These are phyloP conservation scores for Linyphia triangularis DNA, from an alignment of 2,888 invertebrate species.

Conservation along the genomic window DNA sequence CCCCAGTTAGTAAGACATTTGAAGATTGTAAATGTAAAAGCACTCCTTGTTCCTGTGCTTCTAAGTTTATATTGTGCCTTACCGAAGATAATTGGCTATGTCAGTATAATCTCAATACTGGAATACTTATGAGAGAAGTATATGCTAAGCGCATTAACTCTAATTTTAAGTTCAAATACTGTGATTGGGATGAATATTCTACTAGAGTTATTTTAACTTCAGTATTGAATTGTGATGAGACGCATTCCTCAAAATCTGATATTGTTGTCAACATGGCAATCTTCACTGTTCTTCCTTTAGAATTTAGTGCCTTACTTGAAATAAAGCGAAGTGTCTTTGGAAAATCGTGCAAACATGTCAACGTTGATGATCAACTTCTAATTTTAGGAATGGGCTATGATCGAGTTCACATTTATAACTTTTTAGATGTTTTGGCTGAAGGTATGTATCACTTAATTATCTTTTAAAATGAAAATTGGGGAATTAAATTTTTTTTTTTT, in stretches of 20 bases:
- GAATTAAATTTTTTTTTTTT: no score
- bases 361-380: slow-evolving; percentile 37
- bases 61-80: slow-evolving; percentile 30
- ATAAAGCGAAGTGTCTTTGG: slow-evolving; percentile 55
- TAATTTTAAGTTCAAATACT: slow-evolving; percentile 29
- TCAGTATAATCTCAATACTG: slow-evolving; percentile 2
- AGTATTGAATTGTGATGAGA: background rate
- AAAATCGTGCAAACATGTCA: slow-evolving; percentile 15
- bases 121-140: background rate
- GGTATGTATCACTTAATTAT: slow-evolving; percentile 9
- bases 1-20: background rate
- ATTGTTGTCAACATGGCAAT: slow-evolving; percentile 47
- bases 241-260: background rate
- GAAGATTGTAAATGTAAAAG: background rate
- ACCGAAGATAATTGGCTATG: slow-evolving; percentile 51
- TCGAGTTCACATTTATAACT: slow-evolving; percentile 52
- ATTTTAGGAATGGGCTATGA: slow-evolving; percentile 32
- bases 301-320: slow-evolving; percentile 39
- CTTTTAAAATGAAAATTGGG: no score
- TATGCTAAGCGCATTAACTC: background rate
- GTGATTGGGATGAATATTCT: slow-evolving; percentile 53
- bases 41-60: background rate
- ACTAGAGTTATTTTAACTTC: slow-evolving; percentile 32
- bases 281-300: slow-evolving; percentile 41
- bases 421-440: slow-evolving; percentile 38